Percentiles rank a stretch among this genome's conserved stretches.
Conservation (phyloP, 2,113 vertebrate species). For the Oxygymnocypris stewartii region DNA sequence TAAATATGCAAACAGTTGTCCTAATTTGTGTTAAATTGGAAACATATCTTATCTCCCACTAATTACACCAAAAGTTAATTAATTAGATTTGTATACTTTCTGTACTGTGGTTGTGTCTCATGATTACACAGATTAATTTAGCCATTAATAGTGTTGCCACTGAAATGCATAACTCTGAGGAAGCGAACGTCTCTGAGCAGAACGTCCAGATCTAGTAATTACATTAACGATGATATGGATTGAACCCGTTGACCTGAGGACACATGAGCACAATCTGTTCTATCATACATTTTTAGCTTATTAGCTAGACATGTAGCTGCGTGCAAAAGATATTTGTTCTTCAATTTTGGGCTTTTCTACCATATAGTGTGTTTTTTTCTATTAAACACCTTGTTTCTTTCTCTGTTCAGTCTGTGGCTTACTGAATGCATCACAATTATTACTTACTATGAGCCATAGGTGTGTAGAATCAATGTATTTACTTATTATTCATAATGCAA, state of each 20-base stretch:
- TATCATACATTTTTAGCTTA: neutral
- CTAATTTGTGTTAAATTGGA: no score
- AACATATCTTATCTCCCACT: no score
- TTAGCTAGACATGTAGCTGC: neutral
- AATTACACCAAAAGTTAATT: no score
- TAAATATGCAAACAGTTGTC: no score
- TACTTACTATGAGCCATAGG: neutral
- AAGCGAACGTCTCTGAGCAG: neutral
- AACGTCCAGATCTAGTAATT: neutral
- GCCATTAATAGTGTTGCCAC: neutral
- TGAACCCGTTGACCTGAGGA: neutral
- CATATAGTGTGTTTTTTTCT: no score
- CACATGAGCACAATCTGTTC: neutral
- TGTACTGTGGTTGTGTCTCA: no score
- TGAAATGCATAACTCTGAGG: neutral
- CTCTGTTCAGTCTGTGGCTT: neutral
- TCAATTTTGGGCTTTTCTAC: no score
- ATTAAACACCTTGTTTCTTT: no score
- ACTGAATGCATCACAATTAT: neutral
- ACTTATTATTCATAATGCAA: neutral
- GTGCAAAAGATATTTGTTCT: no score
- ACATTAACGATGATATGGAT: neutral
- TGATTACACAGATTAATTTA: no score
- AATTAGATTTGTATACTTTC: no score
- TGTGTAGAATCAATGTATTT: neutral